A percentile compares a stretch with the other conserved stretches of the same genome.
Evolutionary conservation across 1,140 invertebrate genomes (phyloP).

Genomic region (Heliconius hewitsoni): DNA sequence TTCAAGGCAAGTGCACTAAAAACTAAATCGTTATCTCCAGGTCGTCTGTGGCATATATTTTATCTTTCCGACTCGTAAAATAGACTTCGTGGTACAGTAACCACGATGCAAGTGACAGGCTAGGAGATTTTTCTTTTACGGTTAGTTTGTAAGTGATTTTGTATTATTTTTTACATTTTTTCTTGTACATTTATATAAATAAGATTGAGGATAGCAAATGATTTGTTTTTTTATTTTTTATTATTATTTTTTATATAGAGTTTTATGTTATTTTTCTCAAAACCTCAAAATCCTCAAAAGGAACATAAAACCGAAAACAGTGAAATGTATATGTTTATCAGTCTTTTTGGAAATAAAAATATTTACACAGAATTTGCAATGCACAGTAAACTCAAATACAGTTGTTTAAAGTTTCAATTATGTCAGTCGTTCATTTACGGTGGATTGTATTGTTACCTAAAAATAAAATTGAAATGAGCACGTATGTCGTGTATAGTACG

Average conservation of each 20-base stretch:
- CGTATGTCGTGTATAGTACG: neutral
- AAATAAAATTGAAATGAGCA: neutral
- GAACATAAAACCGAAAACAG: neutral
- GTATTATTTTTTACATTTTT: neutral
- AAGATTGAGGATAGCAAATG: too few species aligned
- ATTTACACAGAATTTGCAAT: neutral
- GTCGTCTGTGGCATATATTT: neutral
- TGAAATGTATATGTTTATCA: neutral
- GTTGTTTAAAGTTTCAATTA: slow-evolving; percentile 15
- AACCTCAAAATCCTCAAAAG: too few species aligned
- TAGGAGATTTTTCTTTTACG: slow-evolving; percentile 9
- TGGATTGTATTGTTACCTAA: neutral
- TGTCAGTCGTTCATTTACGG: neutral
- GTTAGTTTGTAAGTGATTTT: neutral
- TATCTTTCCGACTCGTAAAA: neutral
- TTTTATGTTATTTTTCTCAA: too few species aligned
- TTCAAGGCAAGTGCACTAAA: neutral
- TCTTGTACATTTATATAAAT: neutral
- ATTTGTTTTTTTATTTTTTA: too few species aligned
- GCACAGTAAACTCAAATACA: neutral
- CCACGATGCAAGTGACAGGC: slow-evolving; percentile 20
- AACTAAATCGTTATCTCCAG: slow-evolving; percentile 5
- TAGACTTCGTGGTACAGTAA: slow-evolving; percentile 12
- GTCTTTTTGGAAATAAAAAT: neutral
- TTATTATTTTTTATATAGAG: too few species aligned